Conservation (phyloP, 2,113 vertebrate genomes). For the Sturnus vulgaris region DNA sequence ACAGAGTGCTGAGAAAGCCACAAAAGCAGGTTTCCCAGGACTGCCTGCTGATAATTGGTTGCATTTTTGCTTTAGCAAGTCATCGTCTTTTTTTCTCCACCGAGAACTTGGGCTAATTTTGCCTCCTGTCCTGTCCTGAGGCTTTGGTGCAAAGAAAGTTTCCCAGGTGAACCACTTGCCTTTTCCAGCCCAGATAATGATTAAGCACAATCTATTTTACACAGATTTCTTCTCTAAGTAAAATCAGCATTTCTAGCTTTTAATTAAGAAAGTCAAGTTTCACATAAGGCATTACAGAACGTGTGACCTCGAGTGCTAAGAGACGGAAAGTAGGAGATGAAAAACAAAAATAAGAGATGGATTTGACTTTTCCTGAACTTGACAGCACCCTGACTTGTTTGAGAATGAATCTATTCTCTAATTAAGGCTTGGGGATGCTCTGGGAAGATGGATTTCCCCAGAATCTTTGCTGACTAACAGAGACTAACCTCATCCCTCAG, state of each 20-base stretch:
- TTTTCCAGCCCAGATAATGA: not conserved
- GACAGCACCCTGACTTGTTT: not conserved
- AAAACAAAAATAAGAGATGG: not conserved
- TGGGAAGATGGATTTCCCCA: not conserved
- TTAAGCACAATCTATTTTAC: not conserved
- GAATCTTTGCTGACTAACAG: not conserved
- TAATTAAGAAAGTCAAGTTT: not conserved
- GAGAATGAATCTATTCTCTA: not conserved
- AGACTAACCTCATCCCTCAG: not conserved
- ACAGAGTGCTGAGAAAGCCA: not conserved
- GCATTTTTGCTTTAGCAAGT: not conserved
- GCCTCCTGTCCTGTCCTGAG: not conserved
- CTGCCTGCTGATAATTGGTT: not conserved
- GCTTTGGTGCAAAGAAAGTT: not conserved
- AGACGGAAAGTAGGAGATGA: not conserved
- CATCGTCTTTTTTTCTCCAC: not conserved
- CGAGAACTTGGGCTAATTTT: not conserved
- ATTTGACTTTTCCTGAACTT: not conserved
- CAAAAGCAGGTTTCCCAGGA: not conserved
- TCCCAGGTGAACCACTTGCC: not conserved
- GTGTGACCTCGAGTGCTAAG: fast-evolving
- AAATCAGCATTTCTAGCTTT: not conserved
- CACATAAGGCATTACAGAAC: fast-evolving
- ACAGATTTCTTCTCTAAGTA: not conserved
- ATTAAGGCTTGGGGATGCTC: not conserved